These are phyloP conservation scores for Euleptes europaea DNA, from an alignment of 2,113 vertebrate genomes.

Conservation along the genomic window DNA sequence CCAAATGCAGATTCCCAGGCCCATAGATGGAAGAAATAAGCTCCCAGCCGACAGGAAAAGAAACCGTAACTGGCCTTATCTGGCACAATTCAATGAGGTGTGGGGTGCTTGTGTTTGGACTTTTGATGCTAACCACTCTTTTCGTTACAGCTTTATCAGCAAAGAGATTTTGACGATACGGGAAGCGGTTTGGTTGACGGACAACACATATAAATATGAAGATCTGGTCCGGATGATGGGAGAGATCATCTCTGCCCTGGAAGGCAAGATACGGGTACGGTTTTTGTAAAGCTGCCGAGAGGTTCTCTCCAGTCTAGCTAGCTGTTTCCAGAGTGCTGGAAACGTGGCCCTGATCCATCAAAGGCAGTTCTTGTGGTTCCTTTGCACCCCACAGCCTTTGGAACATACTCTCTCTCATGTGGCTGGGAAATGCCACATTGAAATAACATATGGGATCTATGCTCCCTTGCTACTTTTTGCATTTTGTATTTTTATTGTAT, in stretches of 20 bases:
- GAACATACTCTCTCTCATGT: too few species aligned
- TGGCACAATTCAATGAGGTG: background rate
- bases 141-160: slow-evolving; percentile 82
- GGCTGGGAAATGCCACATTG: too few species aligned
- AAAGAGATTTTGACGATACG: slow-evolving; percentile 96
- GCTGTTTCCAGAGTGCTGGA: background rate
- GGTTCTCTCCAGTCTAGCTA: background rate
- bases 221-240: slow-evolving; percentile 99
- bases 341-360: background rate
- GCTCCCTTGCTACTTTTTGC: too few species aligned
- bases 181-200: slow-evolving; percentile 97
- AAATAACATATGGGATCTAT: too few species aligned
- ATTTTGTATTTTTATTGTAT: too few species aligned
- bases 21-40: too few species aligned
- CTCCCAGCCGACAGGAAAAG: too few species aligned
- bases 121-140: background rate
- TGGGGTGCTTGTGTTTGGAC: background rate
- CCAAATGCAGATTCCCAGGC: too few species aligned
- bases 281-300: background rate
- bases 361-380: background rate
- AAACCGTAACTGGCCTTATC: too few species aligned
- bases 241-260: slow-evolving; percentile 90
- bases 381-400: too few species aligned
- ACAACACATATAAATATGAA: slow-evolving; percentile 98
- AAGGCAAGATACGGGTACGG: slow-evolving; percentile 92